Conservation (phyloP, 2,888 invertebrate genomes). For the Agriopis leucophaearia region DNA sequence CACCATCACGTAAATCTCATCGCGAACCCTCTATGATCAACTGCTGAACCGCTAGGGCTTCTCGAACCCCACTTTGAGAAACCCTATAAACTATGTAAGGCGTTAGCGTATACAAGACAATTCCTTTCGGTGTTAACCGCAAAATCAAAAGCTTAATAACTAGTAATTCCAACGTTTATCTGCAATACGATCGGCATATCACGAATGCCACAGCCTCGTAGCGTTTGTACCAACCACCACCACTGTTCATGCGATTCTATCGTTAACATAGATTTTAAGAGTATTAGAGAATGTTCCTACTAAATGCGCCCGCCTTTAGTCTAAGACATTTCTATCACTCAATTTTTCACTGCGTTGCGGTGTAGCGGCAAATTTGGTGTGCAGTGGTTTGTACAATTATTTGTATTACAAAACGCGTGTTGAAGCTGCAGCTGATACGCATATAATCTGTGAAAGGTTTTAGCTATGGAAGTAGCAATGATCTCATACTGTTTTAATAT, state of each 20-base stretch:
- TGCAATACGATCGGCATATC: conserved; percentile 47
- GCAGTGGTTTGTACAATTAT: too few species aligned
- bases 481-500: neutral
- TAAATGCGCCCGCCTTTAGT: neutral
- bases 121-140: neutral
- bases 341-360: neutral
- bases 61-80: too few species aligned
- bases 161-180: conserved; percentile 41
- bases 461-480: too few species aligned
- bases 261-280: conserved; percentile 2
- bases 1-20: too few species aligned
- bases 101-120: neutral
- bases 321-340: neutral
- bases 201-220: conserved; percentile 42
- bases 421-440: too few species aligned
- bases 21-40: too few species aligned
- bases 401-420: too few species aligned
- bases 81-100: too few species aligned
- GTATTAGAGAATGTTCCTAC: conserved; percentile 5
- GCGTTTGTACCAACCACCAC: conserved; percentile 25
- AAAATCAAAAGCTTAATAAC: neutral
- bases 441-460: too few species aligned
- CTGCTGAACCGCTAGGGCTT: too few species aligned
- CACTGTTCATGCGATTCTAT: conserved; percentile 20
- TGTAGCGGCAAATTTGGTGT: too few species aligned